Evolutionary conservation across 2,888 invertebrate genomes (phyloP).

Genomic region (Tipula helvola): DNA sequence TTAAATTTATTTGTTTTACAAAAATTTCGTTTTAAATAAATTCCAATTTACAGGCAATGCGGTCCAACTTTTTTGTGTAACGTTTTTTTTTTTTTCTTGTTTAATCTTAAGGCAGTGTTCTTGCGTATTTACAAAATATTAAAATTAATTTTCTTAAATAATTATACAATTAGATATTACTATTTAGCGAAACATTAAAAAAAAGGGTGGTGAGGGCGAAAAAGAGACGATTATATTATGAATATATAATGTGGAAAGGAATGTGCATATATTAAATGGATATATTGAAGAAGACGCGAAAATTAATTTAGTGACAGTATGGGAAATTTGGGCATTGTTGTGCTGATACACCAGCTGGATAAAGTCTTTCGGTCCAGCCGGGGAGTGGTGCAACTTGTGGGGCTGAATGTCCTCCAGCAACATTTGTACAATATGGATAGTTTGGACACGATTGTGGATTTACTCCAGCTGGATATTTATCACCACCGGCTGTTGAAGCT

Average conservation of each 20-base stretch:
- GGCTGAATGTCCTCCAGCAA: conserved; percentile 28
- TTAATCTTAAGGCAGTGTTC: neutral
- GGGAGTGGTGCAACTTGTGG: conserved; percentile 33
- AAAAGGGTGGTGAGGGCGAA: neutral
- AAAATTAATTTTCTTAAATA: conserved; percentile 5
- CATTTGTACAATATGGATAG: conserved; percentile 39
- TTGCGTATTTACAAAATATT: conserved; percentile 5
- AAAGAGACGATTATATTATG: neutral
- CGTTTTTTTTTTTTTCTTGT: neutral
- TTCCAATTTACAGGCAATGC: conserved; percentile 5
- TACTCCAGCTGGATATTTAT: conserved; percentile 38
- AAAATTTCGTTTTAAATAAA: neutral
- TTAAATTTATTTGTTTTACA: neutral
- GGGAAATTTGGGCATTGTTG: conserved; percentile 39
- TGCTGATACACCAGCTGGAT: conserved; percentile 37
- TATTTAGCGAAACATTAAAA: neutral
- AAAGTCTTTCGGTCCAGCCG: conserved; percentile 36
- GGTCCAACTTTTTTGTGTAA: neutral
- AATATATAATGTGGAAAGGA: neutral
- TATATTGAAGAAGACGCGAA: neutral
- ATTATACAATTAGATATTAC: neutral
- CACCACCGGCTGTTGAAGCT: conserved; percentile 25
- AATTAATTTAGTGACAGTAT: conserved; percentile 29
- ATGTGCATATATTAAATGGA: neutral
- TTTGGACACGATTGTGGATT: conserved; percentile 39